Evolutionary conservation across 1,140 invertebrate genomes (phyloP), one percentile per base, ranked within the genome.

Genomic region (Zophobas atratus): DNA sequence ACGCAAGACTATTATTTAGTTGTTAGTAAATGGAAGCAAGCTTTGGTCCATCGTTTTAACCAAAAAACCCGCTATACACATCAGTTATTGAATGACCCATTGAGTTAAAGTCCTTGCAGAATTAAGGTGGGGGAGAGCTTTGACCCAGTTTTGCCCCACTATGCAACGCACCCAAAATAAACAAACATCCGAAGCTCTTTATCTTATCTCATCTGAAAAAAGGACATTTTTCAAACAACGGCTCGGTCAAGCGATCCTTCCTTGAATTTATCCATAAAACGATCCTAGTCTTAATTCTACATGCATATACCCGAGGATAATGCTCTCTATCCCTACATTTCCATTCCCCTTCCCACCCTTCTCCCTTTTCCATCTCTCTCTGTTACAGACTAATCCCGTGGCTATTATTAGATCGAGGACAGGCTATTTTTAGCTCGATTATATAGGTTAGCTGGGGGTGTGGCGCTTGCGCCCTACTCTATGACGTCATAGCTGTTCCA

Each of bases 401-500:
- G 81, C 85, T 86, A 86, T 85, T 85, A 85, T 85, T 86, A 86
- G 85, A 84, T 84, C 82, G 84, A 82, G 84, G 84, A 83, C 85
- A 77, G 57, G 83, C 82, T 85, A 86, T 86, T 85, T 86, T 86
- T 86, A 84, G 84, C 81, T 57, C 76, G 39, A 57, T 51, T 79
- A 85, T 84, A 79, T 86, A 83, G 84, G 84, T 86, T 82, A 85
- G 63, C 79, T 80, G 74, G 71, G 81, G 78, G 79, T 77, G 71
- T 41, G 56, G 67, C 77, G 77, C 80, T 39, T 82, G 84, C 83
- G 82, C 80, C 49, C 72, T 81, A 76, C 75, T 39, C 80, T 73
- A 83, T 86, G 85, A 86, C 85, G 85, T 86, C 85, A 86, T 83
- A 76, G 38, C 70, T 84, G 84, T 79, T 83, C 85, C 78, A 86